Evolutionary conservation across 2,888 invertebrate genomes (phyloP), one percentile per base, ranked within the genome.

Genomic region (Latheticus oryzae): DNA sequence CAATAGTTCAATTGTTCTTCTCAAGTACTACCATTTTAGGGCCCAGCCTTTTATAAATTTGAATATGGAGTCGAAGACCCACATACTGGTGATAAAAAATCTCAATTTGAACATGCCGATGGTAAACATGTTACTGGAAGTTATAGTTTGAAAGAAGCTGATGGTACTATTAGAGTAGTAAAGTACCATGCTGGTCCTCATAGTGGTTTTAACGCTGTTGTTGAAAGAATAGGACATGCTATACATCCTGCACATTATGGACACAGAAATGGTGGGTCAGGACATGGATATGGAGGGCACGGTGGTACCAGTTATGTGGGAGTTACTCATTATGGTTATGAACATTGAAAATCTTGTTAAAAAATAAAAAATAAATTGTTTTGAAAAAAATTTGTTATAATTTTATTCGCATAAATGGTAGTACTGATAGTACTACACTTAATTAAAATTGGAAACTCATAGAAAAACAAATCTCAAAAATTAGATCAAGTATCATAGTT

Each of bases 21-120:
- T n/a, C n/a, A n/a, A n/a, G n/a, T n/a, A n/a, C n/a, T n/a, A n/a
- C n/a, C n/a, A n/a, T n/a, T n/a, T n/a, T n/a, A 69, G 68, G 68
- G 57, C 40, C 65, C 63, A 23, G 62, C 72, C 26, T 64, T 69
- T 24, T 78, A 78, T 61, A 69, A 74, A 61, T 79, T 74, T 61
- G 73, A 73, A 30, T 78, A 78, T 50, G 77, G 76, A 2, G 77
- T 78, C 9, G 67, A 73, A 33, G 78, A 78, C 60, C 72, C 74
- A n/a, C 76, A 78, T 40, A 77, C 77, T 17, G 72, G 75, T 16
- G 78, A 78, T 64, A 64, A 70, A 43, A 76, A 79, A 60, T 68
- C 70, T 11, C 78, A 78, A 53, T 68, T 72, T 42, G 78, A 78
- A 63, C 70, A 73, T 43, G 69, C 76, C 19, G 71, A 78, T 38